Conservation (phyloP, 2,797 vertebrate species). For the Melanotaenia pygmaea region DNA sequence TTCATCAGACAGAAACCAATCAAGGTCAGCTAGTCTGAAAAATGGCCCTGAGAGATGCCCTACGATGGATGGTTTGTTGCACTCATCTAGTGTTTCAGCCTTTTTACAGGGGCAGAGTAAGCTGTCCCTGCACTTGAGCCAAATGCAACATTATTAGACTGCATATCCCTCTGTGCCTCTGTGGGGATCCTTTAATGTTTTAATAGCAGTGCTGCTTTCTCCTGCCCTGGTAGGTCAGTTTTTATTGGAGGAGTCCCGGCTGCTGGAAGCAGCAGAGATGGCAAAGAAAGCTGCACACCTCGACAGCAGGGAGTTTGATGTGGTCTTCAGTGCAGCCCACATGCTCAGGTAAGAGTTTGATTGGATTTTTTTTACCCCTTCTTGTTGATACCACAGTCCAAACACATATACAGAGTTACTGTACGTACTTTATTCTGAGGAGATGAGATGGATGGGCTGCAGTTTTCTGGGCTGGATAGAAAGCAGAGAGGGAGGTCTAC, state of each 20-base stretch:
- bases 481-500: slow-evolving; percentile 59
- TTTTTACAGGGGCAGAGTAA: slow-evolving; percentile 47
- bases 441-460: slow-evolving; percentile 49
- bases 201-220: slow-evolving; percentile 58
- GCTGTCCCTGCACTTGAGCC: slow-evolving; percentile 46
- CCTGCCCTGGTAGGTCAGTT: slow-evolving; percentile 89
- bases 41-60: slow-evolving; percentile 69
- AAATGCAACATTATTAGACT: slow-evolving; percentile 63
- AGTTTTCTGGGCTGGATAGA: slow-evolving; percentile 51
- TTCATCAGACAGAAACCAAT: slow-evolving; percentile 52
- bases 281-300: slow-evolving; percentile 94
- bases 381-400: slow-evolving; percentile 5
- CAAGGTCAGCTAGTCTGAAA: slow-evolving; percentile 66
- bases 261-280: slow-evolving; percentile 97
- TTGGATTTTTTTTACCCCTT: not conserved
- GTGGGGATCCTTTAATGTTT: slow-evolving; percentile 50
- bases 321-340: slow-evolving; percentile 98
- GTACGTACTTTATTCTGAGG: slow-evolving; percentile 21
- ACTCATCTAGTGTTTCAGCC: slow-evolving; percentile 62
- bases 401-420: not conserved
- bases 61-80: slow-evolving; percentile 35
- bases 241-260: slow-evolving; percentile 94
- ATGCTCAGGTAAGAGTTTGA: slow-evolving; percentile 92
- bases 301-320: slow-evolving; percentile 94
- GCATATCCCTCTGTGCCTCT: slow-evolving; percentile 48